These are phyloP conservation scores for Erynnis tages DNA, from an alignment of 2,888 invertebrate genomes.

Conservation along the genomic window DNA sequence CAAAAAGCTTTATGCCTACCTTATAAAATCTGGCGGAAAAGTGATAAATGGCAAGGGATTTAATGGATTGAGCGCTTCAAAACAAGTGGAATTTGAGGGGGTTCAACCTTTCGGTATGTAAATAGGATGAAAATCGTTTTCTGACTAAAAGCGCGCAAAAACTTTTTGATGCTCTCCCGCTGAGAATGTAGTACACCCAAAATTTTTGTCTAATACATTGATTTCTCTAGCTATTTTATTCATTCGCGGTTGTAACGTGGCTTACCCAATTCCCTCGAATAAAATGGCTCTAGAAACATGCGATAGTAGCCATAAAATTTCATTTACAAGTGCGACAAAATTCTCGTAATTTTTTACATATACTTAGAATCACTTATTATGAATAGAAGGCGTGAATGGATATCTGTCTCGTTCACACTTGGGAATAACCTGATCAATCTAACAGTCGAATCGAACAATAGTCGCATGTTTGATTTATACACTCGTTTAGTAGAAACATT, in stretches of 20 bases:
- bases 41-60: constrained; percentile 36
- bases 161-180: constrained; percentile 63
- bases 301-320: constrained; percentile 5
- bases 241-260: background rate
- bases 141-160: constrained; percentile 63
- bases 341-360: constrained; percentile 32
- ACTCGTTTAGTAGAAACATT: constrained; percentile 81
- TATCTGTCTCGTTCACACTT: constrained; percentile 79
- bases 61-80: constrained; percentile 61
- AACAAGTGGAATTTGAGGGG: constrained; percentile 57
- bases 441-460: constrained; percentile 81
- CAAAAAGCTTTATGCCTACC: constrained; percentile 21
- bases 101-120: constrained; percentile 58
- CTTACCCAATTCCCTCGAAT: constrained; percentile 30
- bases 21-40: constrained; percentile 25
- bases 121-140: constrained; percentile 65
- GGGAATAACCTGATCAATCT: constrained; percentile 80
- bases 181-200: constrained; percentile 8
- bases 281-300: constrained; percentile 40
- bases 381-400: constrained; percentile 70
- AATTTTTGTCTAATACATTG: constrained; percentile 1
- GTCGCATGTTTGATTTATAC: constrained; percentile 81
- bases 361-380: constrained; percentile 59
- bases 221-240: no score
- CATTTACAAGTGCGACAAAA: constrained; percentile 23